Evolutionary conservation across 2,113 vertebrate genomes (phyloP), one percentile per base, ranked within the genome.

Genomic region (Tautogolabrus adspersus): DNA sequence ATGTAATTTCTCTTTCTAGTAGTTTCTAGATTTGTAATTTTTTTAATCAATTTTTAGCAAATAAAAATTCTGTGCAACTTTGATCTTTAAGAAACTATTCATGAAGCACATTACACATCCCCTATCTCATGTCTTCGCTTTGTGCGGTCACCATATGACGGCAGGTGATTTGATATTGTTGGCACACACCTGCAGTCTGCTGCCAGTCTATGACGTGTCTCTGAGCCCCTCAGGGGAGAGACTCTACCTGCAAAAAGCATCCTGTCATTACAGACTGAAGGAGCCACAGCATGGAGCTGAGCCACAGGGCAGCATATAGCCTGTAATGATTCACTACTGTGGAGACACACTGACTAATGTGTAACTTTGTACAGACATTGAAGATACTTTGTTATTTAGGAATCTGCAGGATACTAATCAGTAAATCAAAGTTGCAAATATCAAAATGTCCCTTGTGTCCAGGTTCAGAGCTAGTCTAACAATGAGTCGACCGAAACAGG

Each of bases 261-360:
- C 69, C 63, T 82, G 70, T 88, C 75, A 85, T 89, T 85, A 90
- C 12, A 79, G 70, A 88, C 62, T 55, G 70, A 80, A 69, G 66
- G 47, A 60, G 38, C 51, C n/a, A 21, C 57, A 74, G 47, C 51
- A 12, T 51, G 54, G 52, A 65, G 77, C 57, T 1, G 4, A 22
- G 62, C 52, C 49, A 60, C 62, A 19, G 58, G 55, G 49, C 63
- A 70, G 38, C 1, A 21, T 16, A n/a, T 64, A 60, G 52, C 47
- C 75, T 78, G 69, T 73, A 86, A 83, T 68, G 55, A 12, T 64
- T 86, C 76, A 67, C 11, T 42, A 44, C 64, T 66, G 71, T 46
- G 11, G 18, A 70, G 47, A 76, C 16, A 12, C 61, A 5, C 38
- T 19, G 23, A 18, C 57, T 30, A 18, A 47, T 21, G 40, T 49